Conservation (phyloP, 2,797 vertebrate species). For the Sebastolobus altivelis region DNA sequence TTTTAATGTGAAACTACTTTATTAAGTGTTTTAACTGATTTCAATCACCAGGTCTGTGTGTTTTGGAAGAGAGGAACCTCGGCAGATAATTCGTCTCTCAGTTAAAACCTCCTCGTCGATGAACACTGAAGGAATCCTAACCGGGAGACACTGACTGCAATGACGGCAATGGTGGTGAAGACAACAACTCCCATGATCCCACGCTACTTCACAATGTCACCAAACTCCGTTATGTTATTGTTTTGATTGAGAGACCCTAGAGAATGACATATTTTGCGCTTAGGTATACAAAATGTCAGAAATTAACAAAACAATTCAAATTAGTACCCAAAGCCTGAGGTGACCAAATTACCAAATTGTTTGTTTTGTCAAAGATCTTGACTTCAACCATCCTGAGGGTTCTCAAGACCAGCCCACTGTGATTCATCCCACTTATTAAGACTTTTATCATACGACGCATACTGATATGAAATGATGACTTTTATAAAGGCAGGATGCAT, state of each 20-base stretch:
- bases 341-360: background rate
- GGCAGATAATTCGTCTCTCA: background rate
- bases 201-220: background rate
- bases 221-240: background rate
- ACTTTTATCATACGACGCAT: background rate
- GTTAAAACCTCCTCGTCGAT: too few relatives aligned
- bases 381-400: background rate
- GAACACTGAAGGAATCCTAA: too few relatives aligned
- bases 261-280: too few relatives aligned
- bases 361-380: background rate
- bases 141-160: background rate
- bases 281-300: background rate
- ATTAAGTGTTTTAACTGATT: background rate
- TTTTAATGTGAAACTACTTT: background rate
- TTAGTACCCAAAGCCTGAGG: background rate
- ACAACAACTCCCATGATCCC: background rate
- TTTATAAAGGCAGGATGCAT: background rate
- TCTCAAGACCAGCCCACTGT: too few relatives aligned
- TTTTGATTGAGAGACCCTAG: background rate
- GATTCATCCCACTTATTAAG: background rate
- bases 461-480: background rate
- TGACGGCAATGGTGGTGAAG: background rate
- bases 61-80: background rate
- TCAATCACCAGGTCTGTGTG: too few relatives aligned
- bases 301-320: background rate